Evolutionary conservation across 2,888 invertebrate species (phyloP).

Genomic region (Kryphioiulus occultus): DNA sequence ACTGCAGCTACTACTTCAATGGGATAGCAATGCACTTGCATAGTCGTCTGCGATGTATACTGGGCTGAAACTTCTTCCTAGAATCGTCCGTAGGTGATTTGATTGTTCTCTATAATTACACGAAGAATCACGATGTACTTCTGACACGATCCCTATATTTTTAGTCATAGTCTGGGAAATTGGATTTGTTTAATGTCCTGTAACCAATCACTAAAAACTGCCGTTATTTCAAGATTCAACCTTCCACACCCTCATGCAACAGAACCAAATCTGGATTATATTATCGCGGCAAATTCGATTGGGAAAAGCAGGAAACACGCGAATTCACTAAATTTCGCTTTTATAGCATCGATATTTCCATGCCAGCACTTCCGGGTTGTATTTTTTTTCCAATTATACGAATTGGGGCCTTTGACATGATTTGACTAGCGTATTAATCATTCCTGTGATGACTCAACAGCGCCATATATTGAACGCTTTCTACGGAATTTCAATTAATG

Average conservation of each 20-base stretch:
- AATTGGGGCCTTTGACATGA: background rate
- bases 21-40: background rate
- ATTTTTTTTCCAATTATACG: background rate
- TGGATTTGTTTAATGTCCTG: constrained; percentile 31
- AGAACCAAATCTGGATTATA: constrained; percentile 26
- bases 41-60: background rate
- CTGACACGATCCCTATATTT: constrained; percentile 25
- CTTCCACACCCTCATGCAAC: constrained; percentile 22
- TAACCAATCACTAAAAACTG: constrained; percentile 35
- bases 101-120: constrained; percentile 35
- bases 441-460: background rate
- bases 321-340: constrained; percentile 17
- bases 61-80: background rate
- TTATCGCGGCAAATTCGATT: background rate
- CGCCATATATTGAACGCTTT: too few species aligned
- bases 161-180: constrained; percentile 11
- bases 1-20: background rate
- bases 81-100: background rate
- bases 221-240: constrained; percentile 26
- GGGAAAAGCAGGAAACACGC: background rate
- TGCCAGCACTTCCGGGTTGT: background rate
- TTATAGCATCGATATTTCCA: constrained; percentile 23
- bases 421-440: constrained; percentile 14
- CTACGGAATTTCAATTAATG: too few species aligned
- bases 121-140: constrained; percentile 28